phyloP scores from a whole-genome alignment of 2,113 vertebrate species.

The Xerus inauris region DNA sequence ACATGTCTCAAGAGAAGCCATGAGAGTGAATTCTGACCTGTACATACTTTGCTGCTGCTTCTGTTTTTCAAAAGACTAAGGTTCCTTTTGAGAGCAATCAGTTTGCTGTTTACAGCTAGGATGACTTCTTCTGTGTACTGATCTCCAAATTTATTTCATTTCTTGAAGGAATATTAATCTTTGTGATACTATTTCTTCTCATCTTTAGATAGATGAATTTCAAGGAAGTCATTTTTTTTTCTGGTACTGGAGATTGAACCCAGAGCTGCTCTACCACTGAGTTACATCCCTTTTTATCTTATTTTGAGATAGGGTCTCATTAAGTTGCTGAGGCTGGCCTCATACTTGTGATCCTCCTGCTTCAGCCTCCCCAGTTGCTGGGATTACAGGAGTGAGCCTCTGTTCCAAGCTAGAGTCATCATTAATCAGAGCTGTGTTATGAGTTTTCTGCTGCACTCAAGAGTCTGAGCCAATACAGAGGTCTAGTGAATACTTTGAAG shows the following conservation, averaged over 20 bases:
- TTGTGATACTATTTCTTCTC: conserved; percentile 88
- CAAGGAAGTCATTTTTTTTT: conserved; percentile 78
- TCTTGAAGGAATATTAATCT: conserved; percentile 89
- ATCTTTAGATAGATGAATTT: conserved; percentile 87
- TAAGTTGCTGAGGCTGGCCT: too few relatives aligned
- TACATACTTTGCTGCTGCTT: conserved; percentile 86
- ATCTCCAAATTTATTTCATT: conserved; percentile 88
- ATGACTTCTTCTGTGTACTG: conserved; percentile 86
- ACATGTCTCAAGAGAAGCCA: conserved; percentile 87
- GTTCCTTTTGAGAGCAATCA: conserved; percentile 90
- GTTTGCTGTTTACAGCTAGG: conserved; percentile 83
- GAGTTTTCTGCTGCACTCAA: conserved; percentile 53
- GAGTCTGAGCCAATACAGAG: neutral
- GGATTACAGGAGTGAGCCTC: too few relatives aligned
- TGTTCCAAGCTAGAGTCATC: too few relatives aligned
- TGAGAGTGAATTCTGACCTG: conserved; percentile 74
- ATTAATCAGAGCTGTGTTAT: conserved; percentile 40
- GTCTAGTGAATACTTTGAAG: neutral
- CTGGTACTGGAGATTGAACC: too few relatives aligned
- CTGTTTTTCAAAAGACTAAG: conserved; percentile 85
- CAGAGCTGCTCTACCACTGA: too few relatives aligned
- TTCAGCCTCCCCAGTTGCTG: too few relatives aligned
- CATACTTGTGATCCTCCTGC: too few relatives aligned
- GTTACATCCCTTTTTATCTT: too few relatives aligned
- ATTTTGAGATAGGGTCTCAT: too few relatives aligned